Evolutionary conservation across 2,113 vertebrate species (phyloP).

Genomic region (Tupaia tana): DNA sequence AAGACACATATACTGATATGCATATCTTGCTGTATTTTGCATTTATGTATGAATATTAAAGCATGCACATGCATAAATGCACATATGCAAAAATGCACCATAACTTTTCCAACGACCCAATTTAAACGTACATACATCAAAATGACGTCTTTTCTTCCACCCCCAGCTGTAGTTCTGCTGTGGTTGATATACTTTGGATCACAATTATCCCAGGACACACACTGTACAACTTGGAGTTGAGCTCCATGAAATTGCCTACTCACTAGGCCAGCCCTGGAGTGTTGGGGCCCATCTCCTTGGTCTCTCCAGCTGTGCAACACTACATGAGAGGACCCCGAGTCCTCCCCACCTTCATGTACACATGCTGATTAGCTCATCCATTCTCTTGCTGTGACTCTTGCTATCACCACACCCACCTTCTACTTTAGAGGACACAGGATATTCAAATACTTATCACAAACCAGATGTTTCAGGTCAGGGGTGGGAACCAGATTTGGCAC

Average conservation of each 20-base stretch:
- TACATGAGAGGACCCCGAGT: rapidly evolving
- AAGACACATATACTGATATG: neutral
- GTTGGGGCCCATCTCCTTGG: neutral
- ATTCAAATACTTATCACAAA: constrained; percentile 43
- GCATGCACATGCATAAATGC: neutral
- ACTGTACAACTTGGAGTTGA: neutral
- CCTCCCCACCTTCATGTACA: neutral
- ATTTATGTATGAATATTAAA: neutral
- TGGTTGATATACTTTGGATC: neutral
- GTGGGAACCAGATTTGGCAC: constrained; percentile 43
- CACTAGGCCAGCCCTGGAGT: rapidly evolving
- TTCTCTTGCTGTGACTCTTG: neutral
- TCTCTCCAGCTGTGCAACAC: neutral
- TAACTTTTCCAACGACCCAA: too few relatives aligned
- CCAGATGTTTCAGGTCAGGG: constrained; percentile 67
- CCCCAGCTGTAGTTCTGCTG: neutral
- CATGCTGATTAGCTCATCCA: neutral
- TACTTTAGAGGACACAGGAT: constrained; percentile 35
- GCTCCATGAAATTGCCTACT: neutral
- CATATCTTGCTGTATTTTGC: neutral
- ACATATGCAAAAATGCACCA: too few relatives aligned
- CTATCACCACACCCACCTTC: neutral
- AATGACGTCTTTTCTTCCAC: neutral
- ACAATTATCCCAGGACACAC: neutral
- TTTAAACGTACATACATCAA: too few relatives aligned